A percentile compares a stretch with the other conserved stretches of the same genome.
Conservation (phyloP, 2,888 invertebrate genomes). For the Candidula unifasciata region DNA sequence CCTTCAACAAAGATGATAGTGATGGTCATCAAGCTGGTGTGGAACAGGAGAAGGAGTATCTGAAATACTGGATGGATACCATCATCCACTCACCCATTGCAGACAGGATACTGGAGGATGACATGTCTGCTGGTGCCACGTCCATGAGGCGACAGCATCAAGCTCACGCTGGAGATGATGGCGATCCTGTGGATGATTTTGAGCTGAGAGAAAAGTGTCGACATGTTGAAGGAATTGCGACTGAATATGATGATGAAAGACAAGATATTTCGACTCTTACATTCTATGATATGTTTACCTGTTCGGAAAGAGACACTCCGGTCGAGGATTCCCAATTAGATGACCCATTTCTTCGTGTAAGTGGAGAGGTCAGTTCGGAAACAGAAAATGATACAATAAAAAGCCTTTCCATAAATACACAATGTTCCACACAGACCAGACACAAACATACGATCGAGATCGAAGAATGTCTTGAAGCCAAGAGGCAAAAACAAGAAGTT, state of each 20-base stretch:
- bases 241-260: neutral
- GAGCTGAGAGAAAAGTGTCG: neutral
- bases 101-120: conserved; percentile 9
- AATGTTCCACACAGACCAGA: neutral
- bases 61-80: conserved; percentile 41
- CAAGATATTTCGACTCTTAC: conserved; percentile 22
- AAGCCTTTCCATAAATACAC: conserved; percentile 29
- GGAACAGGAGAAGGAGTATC: conserved; percentile 43
- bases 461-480: neutral
- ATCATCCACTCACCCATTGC: conserved; percentile 48
- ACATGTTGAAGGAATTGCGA: neutral
- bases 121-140: neutral
- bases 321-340: neutral
- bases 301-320: neutral
- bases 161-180: neutral
- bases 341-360: neutral
- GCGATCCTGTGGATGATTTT: conserved; percentile 32
- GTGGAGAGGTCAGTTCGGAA: neutral
- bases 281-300: neutral
- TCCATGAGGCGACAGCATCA: neutral
- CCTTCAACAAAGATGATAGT: conserved; percentile 40
- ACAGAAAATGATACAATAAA: conserved; percentile 1
- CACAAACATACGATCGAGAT: conserved; percentile 24
- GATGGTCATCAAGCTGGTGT: conserved; percentile 30
- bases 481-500: conserved; percentile 33